phyloP scores from a whole-genome alignment of 2,113 vertebrate genomes.

The Myotis brandtii region DNA sequence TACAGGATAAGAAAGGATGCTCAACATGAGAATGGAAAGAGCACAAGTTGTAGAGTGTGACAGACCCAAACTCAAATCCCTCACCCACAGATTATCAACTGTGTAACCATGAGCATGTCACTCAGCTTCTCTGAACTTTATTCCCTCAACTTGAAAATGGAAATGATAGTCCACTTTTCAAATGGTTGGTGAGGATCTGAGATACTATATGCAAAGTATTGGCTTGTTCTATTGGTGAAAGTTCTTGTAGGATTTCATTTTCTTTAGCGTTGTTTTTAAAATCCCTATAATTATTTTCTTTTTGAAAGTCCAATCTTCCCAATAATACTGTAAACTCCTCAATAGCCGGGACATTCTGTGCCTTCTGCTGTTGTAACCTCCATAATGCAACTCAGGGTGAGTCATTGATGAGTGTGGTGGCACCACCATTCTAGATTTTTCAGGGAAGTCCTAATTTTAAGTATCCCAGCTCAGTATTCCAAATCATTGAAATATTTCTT shows the following conservation, averaged over 20 bases:
- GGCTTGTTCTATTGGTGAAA: background rate
- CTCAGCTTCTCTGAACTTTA: background rate
- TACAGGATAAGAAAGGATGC: background rate
- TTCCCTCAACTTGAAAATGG: background rate
- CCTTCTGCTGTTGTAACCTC: background rate
- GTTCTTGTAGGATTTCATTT: constrained; percentile 7
- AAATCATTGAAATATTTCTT: constrained; percentile 3
- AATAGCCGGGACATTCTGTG: background rate
- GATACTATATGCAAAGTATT: background rate
- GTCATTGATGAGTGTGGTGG: background rate
- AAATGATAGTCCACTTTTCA: background rate
- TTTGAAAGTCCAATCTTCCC: background rate
- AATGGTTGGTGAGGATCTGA: constrained; percentile 31
- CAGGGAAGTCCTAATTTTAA: constrained; percentile 2
- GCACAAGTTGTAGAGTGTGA: background rate
- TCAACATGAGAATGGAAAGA: background rate
- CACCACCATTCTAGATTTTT: background rate
- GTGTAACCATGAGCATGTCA: background rate
- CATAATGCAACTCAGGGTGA: background rate
- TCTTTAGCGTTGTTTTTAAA: background rate
- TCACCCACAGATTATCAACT: background rate
- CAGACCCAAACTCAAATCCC: background rate
- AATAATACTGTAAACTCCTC: background rate
- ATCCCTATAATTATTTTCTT: constrained; percentile 15
- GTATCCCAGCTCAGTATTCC: background rate